phyloP scores from a whole-genome alignment of 2,113 vertebrate genomes.

The Beaufortia kweichowensis region DNA sequence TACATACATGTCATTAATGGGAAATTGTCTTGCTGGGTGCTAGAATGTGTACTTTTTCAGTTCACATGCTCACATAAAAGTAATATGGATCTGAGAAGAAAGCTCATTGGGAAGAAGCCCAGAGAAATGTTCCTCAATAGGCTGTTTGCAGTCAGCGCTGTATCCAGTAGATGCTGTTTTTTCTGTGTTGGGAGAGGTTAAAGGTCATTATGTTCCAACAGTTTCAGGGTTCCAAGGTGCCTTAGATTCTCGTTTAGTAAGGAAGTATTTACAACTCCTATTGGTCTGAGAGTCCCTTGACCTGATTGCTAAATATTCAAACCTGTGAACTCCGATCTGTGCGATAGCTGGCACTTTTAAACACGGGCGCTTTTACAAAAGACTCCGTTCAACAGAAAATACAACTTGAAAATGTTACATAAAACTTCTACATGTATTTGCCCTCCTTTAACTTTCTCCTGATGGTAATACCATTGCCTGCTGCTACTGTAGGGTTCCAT shows the following conservation, averaged over 20 bases:
- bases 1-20: neutral
- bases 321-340: neutral
- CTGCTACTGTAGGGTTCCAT: conserved; percentile 58
- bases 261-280: conserved; percentile 14
- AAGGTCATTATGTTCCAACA: conserved; percentile 27
- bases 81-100: neutral
- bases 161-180: conserved; percentile 56
- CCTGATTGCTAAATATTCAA: conserved; percentile 24
- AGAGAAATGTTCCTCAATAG: neutral
- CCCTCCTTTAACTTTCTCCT: conserved; percentile 36
- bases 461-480: conserved; percentile 57
- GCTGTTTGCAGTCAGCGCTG: conserved; percentile 34
- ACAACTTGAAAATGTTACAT: neutral
- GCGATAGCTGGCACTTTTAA: neutral
- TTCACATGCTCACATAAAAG: too few relatives aligned
- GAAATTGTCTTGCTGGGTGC: conserved; percentile 25
- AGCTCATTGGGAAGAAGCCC: conserved; percentile 3
- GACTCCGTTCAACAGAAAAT: too few relatives aligned
- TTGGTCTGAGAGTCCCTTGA: conserved; percentile 45
- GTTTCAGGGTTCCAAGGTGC: conserved; percentile 72
- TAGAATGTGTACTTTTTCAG: conserved; percentile 28
- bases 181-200: conserved; percentile 34
- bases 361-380: neutral
- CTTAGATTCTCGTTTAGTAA: conserved; percentile 60
- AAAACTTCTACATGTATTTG: too few relatives aligned